Evolutionary conservation across 2,113 vertebrate genomes (phyloP).

Genomic region (Mormyrus iriodes): DNA sequence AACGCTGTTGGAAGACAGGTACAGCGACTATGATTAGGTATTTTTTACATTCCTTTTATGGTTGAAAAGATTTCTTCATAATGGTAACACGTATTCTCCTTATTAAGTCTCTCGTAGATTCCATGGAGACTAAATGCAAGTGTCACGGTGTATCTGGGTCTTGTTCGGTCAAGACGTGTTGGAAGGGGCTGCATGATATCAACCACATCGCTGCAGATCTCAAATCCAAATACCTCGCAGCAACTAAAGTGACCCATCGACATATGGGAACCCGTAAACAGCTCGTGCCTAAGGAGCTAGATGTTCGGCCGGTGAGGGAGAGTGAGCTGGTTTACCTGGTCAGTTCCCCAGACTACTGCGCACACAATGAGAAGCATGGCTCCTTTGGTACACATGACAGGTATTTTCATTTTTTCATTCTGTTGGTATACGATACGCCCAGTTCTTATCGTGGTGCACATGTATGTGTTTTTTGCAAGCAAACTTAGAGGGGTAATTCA

Average conservation of each 20-base stretch:
- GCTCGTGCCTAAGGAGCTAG: conserved; percentile 58
- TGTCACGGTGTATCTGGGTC: conserved; percentile 71
- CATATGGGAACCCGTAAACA: conserved; percentile 55
- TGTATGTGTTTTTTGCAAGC: background rate
- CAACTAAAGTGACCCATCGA: conserved; percentile 58
- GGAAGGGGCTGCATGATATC: conserved; percentile 62
- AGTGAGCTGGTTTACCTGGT: conserved; percentile 62
- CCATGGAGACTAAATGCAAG: conserved; percentile 64
- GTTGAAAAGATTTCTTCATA: background rate
- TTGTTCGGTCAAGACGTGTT: conserved; percentile 68
- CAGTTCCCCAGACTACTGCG: conserved; percentile 65
- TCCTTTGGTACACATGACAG: conserved; percentile 67
- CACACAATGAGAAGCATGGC: conserved; percentile 46
- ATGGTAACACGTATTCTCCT: background rate
- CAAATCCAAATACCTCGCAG: conserved; percentile 63
- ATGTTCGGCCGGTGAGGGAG: conserved; percentile 52
- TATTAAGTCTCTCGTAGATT: conserved; percentile 57
- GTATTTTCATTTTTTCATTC: conserved; percentile 36
- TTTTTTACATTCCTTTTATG: background rate
- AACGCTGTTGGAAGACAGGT: conserved; percentile 61
- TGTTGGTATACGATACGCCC: too few relatives aligned
- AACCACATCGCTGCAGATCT: conserved; percentile 57
- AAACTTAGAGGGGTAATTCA: background rate
- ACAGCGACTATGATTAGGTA: background rate
- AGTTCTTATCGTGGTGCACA: background rate